Base-by-base conservation (phyloP, 2,797 vertebrate species). In the Takifugu rubripes region DNA sequence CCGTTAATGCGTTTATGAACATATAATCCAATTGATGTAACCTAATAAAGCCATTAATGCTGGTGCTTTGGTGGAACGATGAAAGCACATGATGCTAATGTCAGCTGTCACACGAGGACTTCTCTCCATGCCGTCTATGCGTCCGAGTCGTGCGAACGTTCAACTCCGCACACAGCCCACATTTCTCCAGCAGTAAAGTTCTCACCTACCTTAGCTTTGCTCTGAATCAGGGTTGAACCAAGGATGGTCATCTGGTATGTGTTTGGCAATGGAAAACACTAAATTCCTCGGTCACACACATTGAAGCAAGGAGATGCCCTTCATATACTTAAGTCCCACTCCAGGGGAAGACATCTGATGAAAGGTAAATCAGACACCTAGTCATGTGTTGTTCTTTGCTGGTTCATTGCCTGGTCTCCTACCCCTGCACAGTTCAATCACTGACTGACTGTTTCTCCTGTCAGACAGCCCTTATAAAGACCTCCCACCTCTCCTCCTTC, bases 161-260 rank as follows among this genome's bases (percentile, higher is more conserved):
- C 61, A 65, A 57, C 6, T 56, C 9, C 36, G 53, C 11, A 27
- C 56, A 73, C 21, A 60, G 62, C 10, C 50, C 21, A 55, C 51
- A 47, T 17, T 42, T 59, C 10, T 29, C 14, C 33, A 1, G 44
- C 24, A 57, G 16, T 43, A 73, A 66, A 65, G 42, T 48, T 79
- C 70, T 82, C 66, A 74, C 89, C 60, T 89, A 93, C 92, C 91
- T 91, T 88, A 56, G 75, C 84, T 85, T 88, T 90, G 85, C 82
- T 88, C 83, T 90, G 84, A 84, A 78, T 88, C 84, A 88, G 86
- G 81, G 81, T 79, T 77, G 81, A 70, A 72, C 80, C 88, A 81
- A 81, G 77, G 88, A 86, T 82, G 84, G 81, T 92, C 92, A 93
- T 93, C 91, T 90, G 91, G 91, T 87, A 91, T 65, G 83, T 78